phyloP scores from a whole-genome alignment of 2,113 vertebrate species.

The Empidonax alnorum region DNA sequence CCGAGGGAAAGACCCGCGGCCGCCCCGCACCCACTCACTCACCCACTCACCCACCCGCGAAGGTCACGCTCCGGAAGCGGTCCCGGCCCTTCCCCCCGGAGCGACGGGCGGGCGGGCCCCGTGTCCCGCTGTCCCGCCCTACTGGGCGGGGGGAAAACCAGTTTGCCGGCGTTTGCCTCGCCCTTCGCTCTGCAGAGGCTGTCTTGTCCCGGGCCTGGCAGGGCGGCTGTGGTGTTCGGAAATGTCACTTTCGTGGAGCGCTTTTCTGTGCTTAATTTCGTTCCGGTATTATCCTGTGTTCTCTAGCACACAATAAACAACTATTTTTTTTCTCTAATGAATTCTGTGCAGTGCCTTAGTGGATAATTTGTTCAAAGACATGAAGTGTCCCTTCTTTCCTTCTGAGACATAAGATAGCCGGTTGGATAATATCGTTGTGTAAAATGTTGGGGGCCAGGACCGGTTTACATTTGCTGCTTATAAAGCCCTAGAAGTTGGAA shows the following conservation, averaged over 20 bases:
- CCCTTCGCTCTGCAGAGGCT: accelerated
- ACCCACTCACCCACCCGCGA: not conserved
- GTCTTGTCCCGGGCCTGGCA: accelerated
- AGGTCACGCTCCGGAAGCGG: not conserved
- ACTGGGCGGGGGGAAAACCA: no score
- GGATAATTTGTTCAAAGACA: not conserved
- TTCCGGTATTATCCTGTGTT: not conserved
- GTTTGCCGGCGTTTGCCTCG: accelerated
- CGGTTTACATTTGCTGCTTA: not conserved
- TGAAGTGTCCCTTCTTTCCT: not conserved
- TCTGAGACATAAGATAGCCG: not conserved
- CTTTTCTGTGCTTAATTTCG: not conserved
- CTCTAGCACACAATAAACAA: not conserved
- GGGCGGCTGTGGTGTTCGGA: not conserved
- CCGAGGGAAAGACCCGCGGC: accelerated
- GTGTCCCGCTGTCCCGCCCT: not conserved
- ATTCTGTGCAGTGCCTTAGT: not conserved
- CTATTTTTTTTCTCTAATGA: not conserved
- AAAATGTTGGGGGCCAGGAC: not conserved
- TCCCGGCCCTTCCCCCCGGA: no score
- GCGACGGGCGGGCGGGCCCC: not conserved
- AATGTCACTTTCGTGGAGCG: not conserved
- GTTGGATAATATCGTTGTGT: not conserved
- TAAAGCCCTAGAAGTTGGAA: not conserved
- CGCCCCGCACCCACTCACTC: no score